phyloP scores from a whole-genome alignment of 2,113 vertebrate genomes.

The Balaenoptera acutorostrata region DNA sequence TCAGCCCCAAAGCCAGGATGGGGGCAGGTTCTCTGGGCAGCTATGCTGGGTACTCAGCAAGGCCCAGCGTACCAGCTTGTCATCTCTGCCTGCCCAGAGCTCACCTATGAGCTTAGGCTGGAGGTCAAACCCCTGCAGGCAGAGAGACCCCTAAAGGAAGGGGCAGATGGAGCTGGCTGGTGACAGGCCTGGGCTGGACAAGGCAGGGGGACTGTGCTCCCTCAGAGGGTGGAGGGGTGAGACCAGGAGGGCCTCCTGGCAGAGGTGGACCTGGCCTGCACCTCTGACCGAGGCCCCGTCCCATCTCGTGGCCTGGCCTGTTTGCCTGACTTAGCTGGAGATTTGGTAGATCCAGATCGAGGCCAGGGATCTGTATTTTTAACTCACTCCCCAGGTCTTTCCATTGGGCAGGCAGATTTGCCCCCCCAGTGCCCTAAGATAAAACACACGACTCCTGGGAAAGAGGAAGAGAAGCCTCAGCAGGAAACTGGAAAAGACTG shows the following conservation, averaged over 20 bases:
- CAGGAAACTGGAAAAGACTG: constrained; percentile 41
- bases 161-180: not conserved
- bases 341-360: not conserved
- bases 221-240: fast-evolving
- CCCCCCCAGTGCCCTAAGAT: constrained; percentile 3
- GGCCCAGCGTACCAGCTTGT: not conserved
- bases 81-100: not conserved
- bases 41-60: not conserved
- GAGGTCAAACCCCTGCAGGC: not conserved
- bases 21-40: not conserved
- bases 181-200: not conserved
- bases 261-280: not conserved
- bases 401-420: not conserved
- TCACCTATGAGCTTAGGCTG: not conserved
- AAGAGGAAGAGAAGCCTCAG: constrained; percentile 32
- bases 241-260: not conserved
- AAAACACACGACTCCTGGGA: constrained; percentile 4
- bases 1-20: not conserved
- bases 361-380: not conserved
- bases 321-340: not conserved
- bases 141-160: not conserved
- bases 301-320: not conserved
- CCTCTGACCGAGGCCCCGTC: not conserved
- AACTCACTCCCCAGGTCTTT: not conserved
- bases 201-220: fast-evolving